phyloP scores from a whole-genome alignment of 2,797 vertebrate species.

The Typhlichthys subterraneus region DNA sequence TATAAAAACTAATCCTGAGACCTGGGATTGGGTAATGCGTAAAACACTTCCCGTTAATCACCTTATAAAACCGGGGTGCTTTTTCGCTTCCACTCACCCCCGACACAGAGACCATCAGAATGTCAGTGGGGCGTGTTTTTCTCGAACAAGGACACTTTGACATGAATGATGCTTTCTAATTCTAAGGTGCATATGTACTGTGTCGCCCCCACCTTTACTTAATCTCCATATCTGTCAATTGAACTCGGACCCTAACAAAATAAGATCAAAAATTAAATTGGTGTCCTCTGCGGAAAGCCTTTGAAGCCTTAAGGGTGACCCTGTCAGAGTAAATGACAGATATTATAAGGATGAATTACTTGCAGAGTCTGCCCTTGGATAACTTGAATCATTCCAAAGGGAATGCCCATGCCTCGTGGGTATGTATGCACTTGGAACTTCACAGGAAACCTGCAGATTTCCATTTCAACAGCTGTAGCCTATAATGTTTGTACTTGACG shows the following conservation, averaged over 20 bases:
- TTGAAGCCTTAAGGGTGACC: background rate
- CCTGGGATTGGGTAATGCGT: too few relatives aligned
- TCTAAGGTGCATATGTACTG: background rate
- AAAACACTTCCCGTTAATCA: too few relatives aligned
- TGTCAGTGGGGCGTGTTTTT: too few relatives aligned
- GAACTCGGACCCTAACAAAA: slow-evolving; percentile 14
- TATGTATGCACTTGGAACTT: slow-evolving; percentile 4
- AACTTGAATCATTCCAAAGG: slow-evolving; percentile 10
- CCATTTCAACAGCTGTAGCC: too few relatives aligned
- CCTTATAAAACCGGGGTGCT: too few relatives aligned
- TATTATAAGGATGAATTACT: slow-evolving; percentile 15
- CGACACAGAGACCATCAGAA: too few relatives aligned
- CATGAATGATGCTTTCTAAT: too few relatives aligned
- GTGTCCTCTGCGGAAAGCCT: background rate
- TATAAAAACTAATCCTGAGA: too few relatives aligned
- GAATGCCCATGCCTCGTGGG: slow-evolving; percentile 22
- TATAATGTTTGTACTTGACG: slow-evolving; percentile 26
- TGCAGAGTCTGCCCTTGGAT: slow-evolving; percentile 28
- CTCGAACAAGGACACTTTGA: too few relatives aligned
- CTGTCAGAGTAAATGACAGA: slow-evolving; percentile 5
- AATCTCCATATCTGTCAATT: too few relatives aligned
- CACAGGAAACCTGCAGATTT: slow-evolving; percentile 23
- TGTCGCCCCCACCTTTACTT: background rate
- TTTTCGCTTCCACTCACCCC: too few relatives aligned
- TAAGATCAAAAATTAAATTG: slow-evolving; percentile 17